Percentiles rank a stretch among this genome's conserved stretches.
phyloP scores from a whole-genome alignment of 2,113 vertebrate species.

The Amia ocellicauda region DNA sequence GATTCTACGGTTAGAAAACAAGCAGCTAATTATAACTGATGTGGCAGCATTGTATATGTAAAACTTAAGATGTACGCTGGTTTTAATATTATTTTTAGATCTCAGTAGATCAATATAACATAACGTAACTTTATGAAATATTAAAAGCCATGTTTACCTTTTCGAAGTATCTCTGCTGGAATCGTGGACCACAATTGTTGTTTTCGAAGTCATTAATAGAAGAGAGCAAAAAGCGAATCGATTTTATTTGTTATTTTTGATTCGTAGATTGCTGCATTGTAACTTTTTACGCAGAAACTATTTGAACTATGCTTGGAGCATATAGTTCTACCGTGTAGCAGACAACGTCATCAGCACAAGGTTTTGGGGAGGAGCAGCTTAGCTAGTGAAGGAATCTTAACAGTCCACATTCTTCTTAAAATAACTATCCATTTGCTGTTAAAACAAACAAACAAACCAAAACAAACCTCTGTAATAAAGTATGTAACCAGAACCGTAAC shows the following conservation, averaged over 20 bases:
- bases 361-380: constrained; percentile 41
- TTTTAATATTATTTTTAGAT: no score
- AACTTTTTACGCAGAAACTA: not conserved
- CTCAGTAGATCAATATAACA: no score
- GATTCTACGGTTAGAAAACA: no score
- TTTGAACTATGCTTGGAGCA: constrained; percentile 23
- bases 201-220: constrained; percentile 24
- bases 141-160: constrained; percentile 41
- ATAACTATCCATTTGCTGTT: no score
- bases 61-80: no score
- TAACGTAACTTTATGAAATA: no score
- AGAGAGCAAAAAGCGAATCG: not conserved
- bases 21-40: no score
- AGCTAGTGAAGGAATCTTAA: constrained; percentile 33
- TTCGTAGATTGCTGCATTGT: constrained; percentile 9
- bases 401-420: no score
- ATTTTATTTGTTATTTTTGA: constrained; percentile 4
- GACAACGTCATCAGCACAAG: constrained; percentile 39
- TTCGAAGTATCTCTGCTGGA: constrained; percentile 26
- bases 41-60: no score
- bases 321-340: constrained; percentile 23
- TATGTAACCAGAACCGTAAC: no score
- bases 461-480: no score
- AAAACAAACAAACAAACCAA: no score
- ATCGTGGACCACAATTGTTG: not conserved